Conservation (phyloP, 2,113 vertebrate genomes). For the Burhinus bistriatus region DNA sequence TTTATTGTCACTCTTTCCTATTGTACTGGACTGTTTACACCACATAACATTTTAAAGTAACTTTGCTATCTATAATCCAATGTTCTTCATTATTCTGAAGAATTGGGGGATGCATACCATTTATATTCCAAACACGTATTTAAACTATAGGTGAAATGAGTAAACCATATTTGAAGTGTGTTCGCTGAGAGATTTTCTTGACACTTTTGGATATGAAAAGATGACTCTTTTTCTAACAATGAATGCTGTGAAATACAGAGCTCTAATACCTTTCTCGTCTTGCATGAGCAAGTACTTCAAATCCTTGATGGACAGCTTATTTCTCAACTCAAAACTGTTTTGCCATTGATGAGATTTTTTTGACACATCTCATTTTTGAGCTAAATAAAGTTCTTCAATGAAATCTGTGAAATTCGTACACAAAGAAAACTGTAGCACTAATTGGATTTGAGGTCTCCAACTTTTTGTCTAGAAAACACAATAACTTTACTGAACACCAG, state of each 20-base stretch:
- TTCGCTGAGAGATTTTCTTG: background rate
- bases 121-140: background rate
- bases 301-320: background rate
- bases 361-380: background rate
- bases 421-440: background rate
- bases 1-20: background rate
- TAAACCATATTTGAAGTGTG: background rate
- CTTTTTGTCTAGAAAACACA: background rate
- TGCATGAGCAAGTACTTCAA: background rate
- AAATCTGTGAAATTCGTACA: background rate
- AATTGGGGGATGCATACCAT: background rate
- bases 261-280: background rate
- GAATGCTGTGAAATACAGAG: background rate
- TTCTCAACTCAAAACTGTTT: background rate
- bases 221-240: background rate
- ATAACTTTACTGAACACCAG: background rate
- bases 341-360: background rate
- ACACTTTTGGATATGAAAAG: background rate
- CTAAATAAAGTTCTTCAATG: background rate
- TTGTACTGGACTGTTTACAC: background rate
- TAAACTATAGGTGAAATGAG: background rate
- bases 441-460: background rate
- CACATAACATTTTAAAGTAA: background rate
- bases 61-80: background rate
- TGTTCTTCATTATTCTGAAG: background rate